These are phyloP conservation scores for Tachina fera DNA, from an alignment of 2,888 invertebrate species.

Conservation along the genomic window DNA sequence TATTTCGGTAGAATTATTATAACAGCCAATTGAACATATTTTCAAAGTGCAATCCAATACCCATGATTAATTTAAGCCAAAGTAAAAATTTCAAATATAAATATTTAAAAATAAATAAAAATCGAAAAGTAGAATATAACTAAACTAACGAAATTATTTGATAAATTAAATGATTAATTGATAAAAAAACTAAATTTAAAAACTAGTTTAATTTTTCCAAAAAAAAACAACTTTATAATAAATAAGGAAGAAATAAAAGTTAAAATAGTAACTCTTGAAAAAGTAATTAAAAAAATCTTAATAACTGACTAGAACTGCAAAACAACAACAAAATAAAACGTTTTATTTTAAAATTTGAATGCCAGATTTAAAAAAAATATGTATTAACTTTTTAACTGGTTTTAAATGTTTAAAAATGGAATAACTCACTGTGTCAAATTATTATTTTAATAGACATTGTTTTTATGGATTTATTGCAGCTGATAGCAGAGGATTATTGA, in stretches of 20 bases:
- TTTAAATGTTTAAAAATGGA: background rate
- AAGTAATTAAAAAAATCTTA: background rate
- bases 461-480: conserved; percentile 64
- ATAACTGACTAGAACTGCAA: conserved; percentile 1
- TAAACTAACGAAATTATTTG: background rate
- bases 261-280: background rate
- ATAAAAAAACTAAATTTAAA: background rate
- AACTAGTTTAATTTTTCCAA: background rate
- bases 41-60: conserved; percentile 10
- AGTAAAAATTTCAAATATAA: background rate
- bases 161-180: background rate
- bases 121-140: background rate
- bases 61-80: background rate
- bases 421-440: conserved; percentile 38
- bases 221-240: background rate
- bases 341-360: conserved; percentile 1
- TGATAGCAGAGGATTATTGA: conserved; percentile 49
- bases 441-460: conserved; percentile 33
- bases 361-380: background rate
- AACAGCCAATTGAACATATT: background rate
- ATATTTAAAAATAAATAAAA: background rate
- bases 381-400: conserved; percentile 23
- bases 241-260: background rate
- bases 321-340: conserved; percentile 2
- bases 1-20: conserved; percentile 46